Conservation (phyloP, 2,113 vertebrate genomes). For the Antechinus stuartii region DNA sequence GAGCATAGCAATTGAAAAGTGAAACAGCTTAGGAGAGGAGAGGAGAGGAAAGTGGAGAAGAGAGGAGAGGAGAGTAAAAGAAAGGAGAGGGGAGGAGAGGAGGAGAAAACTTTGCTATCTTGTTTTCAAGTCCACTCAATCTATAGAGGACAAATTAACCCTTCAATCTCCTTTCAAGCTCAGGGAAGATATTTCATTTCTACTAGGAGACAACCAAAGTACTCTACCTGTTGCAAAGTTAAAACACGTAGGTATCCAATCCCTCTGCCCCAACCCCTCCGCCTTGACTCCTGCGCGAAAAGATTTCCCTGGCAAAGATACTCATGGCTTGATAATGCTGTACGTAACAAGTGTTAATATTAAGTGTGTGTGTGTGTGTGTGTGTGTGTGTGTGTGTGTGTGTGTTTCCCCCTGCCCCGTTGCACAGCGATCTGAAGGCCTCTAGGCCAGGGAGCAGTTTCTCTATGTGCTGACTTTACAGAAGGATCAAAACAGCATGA, state of each 20-base stretch:
- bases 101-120: neutral
- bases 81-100: neutral
- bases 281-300: neutral
- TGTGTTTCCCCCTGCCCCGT: neutral
- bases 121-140: neutral
- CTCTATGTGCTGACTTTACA: conserved; percentile 77
- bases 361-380: neutral
- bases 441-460: conserved; percentile 67
- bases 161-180: neutral
- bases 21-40: neutral
- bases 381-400: conserved; percentile 2
- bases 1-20: neutral
- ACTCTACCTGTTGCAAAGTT: neutral
- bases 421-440: conserved; percentile 42
- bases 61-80: neutral
- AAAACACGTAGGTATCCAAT: neutral
- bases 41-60: neutral
- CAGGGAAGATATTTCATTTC: neutral
- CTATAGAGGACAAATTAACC: neutral
- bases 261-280: neutral
- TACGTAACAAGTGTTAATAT: conserved; percentile 39
- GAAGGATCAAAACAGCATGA: conserved; percentile 85
- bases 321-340: conserved; percentile 2
- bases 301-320: neutral
- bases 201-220: neutral